A percentile compares a stretch with the other conserved stretches of the same genome.
Evolutionary conservation across 2,888 invertebrate species (phyloP).

Genomic region (Caradrina clavipalpis): DNA sequence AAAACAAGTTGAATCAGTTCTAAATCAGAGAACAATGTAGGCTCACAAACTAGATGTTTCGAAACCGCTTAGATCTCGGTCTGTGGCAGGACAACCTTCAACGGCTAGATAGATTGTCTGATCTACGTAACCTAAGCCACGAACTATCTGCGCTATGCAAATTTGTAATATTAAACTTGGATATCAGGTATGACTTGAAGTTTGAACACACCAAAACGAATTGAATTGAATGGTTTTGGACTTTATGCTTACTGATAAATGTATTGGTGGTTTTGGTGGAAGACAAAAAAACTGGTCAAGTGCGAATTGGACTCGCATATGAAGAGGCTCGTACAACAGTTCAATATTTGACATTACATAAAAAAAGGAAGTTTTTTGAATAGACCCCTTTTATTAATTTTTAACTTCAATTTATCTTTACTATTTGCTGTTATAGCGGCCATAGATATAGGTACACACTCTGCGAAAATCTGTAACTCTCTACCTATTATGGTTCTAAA

Average conservation of each 20-base stretch:
- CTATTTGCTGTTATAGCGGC: too few species aligned
- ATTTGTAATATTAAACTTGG: slow-evolving; percentile 69
- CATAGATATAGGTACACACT: too few species aligned
- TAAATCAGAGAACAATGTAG: slow-evolving; percentile 41
- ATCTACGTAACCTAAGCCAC: slow-evolving; percentile 75
- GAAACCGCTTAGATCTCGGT: slow-evolving; percentile 69
- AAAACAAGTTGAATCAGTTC: slow-evolving; percentile 28
- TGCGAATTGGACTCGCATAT: too few species aligned
- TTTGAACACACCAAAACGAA: slow-evolving; percentile 39
- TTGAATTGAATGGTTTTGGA: slow-evolving; percentile 10
- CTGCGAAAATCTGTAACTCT: too few species aligned
- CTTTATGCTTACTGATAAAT: not conserved
- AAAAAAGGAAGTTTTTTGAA: too few species aligned
- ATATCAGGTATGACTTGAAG: slow-evolving; percentile 38
- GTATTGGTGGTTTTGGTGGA: slow-evolving; percentile 5
- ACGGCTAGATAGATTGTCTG: slow-evolving; percentile 79
- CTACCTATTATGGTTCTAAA: too few species aligned
- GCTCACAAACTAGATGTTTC: slow-evolving; percentile 46
- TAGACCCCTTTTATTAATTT: too few species aligned
- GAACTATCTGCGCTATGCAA: slow-evolving; percentile 77
- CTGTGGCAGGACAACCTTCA: slow-evolving; percentile 77
- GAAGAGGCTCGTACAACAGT: too few species aligned
- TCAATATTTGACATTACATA: too few species aligned
- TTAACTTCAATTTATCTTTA: too few species aligned
- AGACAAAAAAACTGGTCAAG: not conserved